phyloP scores from a whole-genome alignment of 2,113 vertebrate species.

The Pagrus major region DNA sequence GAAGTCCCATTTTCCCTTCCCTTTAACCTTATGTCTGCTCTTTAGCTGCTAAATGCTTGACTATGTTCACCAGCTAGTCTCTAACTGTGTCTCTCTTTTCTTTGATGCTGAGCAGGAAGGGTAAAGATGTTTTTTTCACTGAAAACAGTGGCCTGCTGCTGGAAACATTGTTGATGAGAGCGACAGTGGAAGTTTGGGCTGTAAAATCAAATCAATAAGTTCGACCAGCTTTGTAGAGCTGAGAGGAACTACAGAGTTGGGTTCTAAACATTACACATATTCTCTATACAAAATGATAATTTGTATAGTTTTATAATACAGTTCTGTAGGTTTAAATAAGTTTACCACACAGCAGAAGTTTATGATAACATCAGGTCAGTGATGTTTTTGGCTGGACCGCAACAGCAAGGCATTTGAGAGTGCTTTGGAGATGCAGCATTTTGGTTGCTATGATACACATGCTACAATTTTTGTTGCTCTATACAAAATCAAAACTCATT shows the following conservation, averaged over 20 bases:
- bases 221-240: too few relatives aligned
- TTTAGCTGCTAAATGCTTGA: neutral
- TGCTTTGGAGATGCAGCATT: too few relatives aligned
- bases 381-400: too few relatives aligned
- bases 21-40: neutral
- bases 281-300: neutral
- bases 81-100: neutral
- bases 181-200: neutral
- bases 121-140: neutral
- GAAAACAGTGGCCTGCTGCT: neutral
- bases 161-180: neutral
- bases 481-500: too few relatives aligned
- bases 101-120: neutral
- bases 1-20: neutral
- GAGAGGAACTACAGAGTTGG: too few relatives aligned
- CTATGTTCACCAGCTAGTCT: neutral
- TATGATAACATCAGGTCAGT: too few relatives aligned
- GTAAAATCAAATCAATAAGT: neutral
- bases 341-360: neutral
- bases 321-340: neutral
- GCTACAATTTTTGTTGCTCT: too few relatives aligned
- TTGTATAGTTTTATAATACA: neutral
- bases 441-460: too few relatives aligned
- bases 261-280: too few relatives aligned
- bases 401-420: too few relatives aligned